Percentiles rank a stretch among this genome's conserved stretches.
phyloP scores from a whole-genome alignment of 2,888 invertebrate species.

The Agonum fuliginosum region DNA sequence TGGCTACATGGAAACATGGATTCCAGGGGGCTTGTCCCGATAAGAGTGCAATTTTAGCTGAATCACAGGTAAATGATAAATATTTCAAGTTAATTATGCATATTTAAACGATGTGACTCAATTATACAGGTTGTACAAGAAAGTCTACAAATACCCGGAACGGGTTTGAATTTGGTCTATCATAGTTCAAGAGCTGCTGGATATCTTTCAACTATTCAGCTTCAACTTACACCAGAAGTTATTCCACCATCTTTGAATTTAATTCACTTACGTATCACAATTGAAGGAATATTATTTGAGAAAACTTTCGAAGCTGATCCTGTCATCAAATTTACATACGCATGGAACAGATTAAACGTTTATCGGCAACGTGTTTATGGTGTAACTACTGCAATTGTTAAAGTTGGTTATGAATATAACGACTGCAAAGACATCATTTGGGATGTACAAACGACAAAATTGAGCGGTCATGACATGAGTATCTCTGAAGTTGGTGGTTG shows the following conservation, averaged over 20 bases:
- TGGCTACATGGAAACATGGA: slow-evolving; percentile 96
- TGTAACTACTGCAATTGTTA: slow-evolving; percentile 94
- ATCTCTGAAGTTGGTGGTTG: slow-evolving; percentile 98
- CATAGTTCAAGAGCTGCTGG: slow-evolving; percentile 96
- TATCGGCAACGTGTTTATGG: slow-evolving; percentile 98
- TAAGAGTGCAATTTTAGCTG: slow-evolving; percentile 91
- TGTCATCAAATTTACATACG: slow-evolving; percentile 96
- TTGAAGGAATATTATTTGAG: slow-evolving; percentile 95
- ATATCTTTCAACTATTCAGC: slow-evolving; percentile 92
- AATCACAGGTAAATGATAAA: slow-evolving; percentile 80
- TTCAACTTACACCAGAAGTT: slow-evolving; percentile 90
- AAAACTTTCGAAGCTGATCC: slow-evolving; percentile 97
- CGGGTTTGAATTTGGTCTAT: slow-evolving; percentile 96
- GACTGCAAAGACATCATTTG: slow-evolving; percentile 95
- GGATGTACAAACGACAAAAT: slow-evolving; percentile 95
- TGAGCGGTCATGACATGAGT: slow-evolving; percentile 97
- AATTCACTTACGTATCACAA: slow-evolving; percentile 94
- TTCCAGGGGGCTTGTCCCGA: slow-evolving; percentile 97
- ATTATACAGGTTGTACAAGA: slow-evolving; percentile 89
- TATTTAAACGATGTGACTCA: background rate
- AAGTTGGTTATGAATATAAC: slow-evolving; percentile 96
- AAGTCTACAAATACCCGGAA: slow-evolving; percentile 94
- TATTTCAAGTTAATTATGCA: background rate
- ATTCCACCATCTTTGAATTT: slow-evolving; percentile 87
- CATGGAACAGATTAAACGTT: slow-evolving; percentile 97